Evolutionary conservation across 2,888 invertebrate species (phyloP), one percentile per base, ranked within the genome.

Genomic region (Cyrtodaria siliqua): DNA sequence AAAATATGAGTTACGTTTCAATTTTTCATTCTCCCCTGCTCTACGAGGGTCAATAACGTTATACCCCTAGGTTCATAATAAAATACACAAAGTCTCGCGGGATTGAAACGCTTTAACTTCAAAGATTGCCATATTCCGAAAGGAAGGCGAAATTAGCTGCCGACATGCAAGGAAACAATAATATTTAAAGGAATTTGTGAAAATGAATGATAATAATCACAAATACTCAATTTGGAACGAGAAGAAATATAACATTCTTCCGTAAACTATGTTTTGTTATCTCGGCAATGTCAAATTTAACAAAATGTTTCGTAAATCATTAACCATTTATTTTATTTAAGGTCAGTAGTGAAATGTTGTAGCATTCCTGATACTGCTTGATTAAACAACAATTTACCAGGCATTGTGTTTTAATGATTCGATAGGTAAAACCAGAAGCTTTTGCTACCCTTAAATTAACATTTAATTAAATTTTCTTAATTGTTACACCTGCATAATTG

Each of bases 81-180:
- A 76, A 71, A 76, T 71, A 62, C 67, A 60, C 27, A 29, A 18
- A 20, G 29, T 44, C 60, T 60, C 69, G 23, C 29, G 64, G 67
- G 67, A 66, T 42, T 55, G 23, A 44, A 50, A 44, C 29, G 53
- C 33, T 72, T 77, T 59, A 68, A 67, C 68, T 72, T 72, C 67
- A 56, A 68, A 72, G 71, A 72, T 77, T 55, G 59, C 62, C 42
- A 44, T 68, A 47, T 55, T 60, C 71, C 42, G 38, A 63, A 71
- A 38, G 24, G 53, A 59, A 52, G n/a, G 38, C 18, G 14, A 55
- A 64, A 79, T 75, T 71, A 52, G 33, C 12, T 20, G 33, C 26
- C 55, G 56, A 75, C 79, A 79, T 79, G 79, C 79, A 75, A 79
- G 27, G 33, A 60, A 72, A 75, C 72, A 75, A 79, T 79, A 72